phyloP scores from a whole-genome alignment of 2,113 vertebrate genomes.

The Tragelaphus imberbis region DNA sequence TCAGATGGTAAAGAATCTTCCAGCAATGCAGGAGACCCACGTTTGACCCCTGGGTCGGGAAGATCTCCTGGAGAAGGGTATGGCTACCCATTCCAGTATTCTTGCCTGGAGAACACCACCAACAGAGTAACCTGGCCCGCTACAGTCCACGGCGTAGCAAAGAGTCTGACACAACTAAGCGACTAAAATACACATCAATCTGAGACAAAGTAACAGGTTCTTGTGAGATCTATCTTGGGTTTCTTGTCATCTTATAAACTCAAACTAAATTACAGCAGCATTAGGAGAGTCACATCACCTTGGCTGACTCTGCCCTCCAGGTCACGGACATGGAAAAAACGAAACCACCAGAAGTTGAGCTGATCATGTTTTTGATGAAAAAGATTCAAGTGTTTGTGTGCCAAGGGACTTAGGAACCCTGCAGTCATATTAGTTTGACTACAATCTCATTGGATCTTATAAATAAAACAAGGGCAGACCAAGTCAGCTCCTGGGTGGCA shows the following conservation, averaged over 20 bases:
- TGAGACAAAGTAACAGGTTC: not conserved
- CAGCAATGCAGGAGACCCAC: not conserved
- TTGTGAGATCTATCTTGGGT: not conserved
- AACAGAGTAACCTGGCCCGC: not conserved
- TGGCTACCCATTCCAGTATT: not conserved
- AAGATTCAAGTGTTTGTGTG: not conserved
- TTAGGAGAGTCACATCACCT: not conserved
- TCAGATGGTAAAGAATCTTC: not conserved
- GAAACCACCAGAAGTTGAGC: not conserved
- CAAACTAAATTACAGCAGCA: not conserved
- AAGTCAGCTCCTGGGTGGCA: not conserved
- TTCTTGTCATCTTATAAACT: not conserved
- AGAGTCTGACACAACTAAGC: not conserved
- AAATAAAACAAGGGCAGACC: not conserved
- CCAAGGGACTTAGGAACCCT: not conserved
- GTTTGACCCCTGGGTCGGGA: not conserved
- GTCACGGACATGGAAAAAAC: not conserved
- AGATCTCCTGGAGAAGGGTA: not conserved
- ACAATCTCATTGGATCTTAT: not conserved
- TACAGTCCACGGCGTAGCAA: not conserved
- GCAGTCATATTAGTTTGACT: not conserved
- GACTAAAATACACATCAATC: not conserved
- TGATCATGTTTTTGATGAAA: not conserved
- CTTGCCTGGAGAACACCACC: not conserved
- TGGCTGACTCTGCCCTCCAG: not conserved